Conservation (phyloP, 2,888 invertebrate genomes). For the Phengaris alcon region DNA sequence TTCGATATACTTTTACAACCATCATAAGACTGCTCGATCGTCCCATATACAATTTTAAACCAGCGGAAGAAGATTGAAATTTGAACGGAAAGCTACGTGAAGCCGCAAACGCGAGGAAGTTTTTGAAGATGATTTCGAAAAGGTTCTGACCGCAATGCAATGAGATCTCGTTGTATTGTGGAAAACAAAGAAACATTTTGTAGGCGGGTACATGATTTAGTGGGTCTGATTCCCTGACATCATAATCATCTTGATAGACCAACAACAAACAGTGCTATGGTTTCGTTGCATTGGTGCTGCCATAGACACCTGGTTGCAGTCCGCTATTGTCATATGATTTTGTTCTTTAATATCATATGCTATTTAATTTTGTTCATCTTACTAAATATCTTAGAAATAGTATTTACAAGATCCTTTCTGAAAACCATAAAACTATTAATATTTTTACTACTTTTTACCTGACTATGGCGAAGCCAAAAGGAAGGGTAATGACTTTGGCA, state of each 20-base stretch:
- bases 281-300: not conserved
- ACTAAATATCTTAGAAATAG: too few relatives aligned
- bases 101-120: conserved; percentile 35
- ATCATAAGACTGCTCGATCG: conserved; percentile 34
- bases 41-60: conserved; percentile 32
- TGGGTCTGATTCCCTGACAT: conserved; percentile 36
- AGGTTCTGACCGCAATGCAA: conserved; percentile 68
- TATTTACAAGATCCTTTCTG: too few relatives aligned
- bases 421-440: too few relatives aligned
- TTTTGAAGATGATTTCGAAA: conserved; percentile 51
- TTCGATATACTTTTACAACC: conserved; percentile 66
- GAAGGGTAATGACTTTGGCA: too few relatives aligned
- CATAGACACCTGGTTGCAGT: not conserved
- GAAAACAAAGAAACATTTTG: conserved; percentile 72
- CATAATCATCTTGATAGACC: conserved; percentile 16
- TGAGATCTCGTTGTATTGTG: conserved; percentile 63
- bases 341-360: too few relatives aligned
- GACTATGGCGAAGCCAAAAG: too few relatives aligned
- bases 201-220: conserved; percentile 65
- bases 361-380: too few relatives aligned
- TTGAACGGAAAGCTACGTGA: conserved; percentile 32
- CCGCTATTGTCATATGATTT: too few relatives aligned
- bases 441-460: too few relatives aligned
- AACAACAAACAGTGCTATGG: conserved; percentile 10
- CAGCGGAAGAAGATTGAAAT: conserved; percentile 38